A percentile compares a stretch with the other conserved stretches of the same genome.
Evolutionary conservation across 2,888 invertebrate species (phyloP).

Genomic region (Eristalis pertinax): DNA sequence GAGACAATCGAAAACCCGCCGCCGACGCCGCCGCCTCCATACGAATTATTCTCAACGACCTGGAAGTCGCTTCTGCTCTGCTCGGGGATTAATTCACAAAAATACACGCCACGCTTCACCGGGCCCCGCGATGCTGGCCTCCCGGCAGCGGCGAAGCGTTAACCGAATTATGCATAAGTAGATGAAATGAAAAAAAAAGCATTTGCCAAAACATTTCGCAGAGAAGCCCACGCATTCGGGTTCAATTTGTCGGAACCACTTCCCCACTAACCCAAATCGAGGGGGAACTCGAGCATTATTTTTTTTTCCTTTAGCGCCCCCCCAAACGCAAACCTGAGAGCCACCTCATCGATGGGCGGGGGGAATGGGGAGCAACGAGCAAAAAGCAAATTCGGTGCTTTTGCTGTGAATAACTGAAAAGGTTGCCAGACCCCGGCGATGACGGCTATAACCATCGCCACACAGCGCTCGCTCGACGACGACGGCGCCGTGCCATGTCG

Average conservation of each 20-base stretch:
- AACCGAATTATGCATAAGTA: constrained; percentile 14
- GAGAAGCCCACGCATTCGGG: neutral
- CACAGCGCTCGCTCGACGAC: neutral
- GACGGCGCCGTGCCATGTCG: neutral
- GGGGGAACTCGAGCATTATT: neutral
- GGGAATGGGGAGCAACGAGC: neutral
- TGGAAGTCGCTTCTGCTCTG: neutral
- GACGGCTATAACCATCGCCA: neutral
- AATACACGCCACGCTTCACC: neutral
- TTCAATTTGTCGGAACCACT: constrained; percentile 17
- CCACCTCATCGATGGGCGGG: neutral
- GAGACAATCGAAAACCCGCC: neutral
- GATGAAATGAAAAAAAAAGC: neutral
- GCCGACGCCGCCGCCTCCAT: neutral
- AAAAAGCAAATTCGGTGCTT: constrained; percentile 19
- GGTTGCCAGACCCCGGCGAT: constrained; percentile 13
- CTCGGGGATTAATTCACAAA: neutral
- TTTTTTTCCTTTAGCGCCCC: neutral
- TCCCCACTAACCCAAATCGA: constrained; percentile 21
- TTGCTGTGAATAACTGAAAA: constrained; percentile 31
- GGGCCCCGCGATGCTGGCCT: neutral
- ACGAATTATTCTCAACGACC: neutral
- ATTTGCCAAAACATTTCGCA: neutral
- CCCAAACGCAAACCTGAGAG: neutral
- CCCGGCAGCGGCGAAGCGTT: neutral